A percentile compares a stretch with the other conserved stretches of the same genome.
Evolutionary conservation across 2,888 invertebrate genomes (phyloP).

Genomic region (Sminthurinus aureus): DNA sequence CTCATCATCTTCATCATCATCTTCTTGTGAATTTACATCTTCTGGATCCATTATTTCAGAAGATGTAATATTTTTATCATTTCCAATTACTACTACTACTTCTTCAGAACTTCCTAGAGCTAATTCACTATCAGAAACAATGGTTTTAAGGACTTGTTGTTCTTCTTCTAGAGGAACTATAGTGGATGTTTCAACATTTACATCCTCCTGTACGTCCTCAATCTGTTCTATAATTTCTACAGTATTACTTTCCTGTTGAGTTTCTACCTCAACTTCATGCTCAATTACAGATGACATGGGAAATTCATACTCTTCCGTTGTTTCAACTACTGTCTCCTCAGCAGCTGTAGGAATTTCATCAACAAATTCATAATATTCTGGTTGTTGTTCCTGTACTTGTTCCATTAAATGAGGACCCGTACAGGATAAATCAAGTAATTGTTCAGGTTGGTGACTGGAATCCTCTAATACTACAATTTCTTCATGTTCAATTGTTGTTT

Average conservation of each 20-base stretch:
- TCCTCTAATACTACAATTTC: not conserved
- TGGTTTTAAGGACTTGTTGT: not conserved
- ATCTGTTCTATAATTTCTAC: not conserved
- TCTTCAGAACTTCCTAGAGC: not conserved
- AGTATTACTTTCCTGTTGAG: not conserved
- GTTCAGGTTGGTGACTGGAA: not conserved
- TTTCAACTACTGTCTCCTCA: conserved; percentile 19
- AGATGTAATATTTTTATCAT: not conserved
- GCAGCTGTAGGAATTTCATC: conserved; percentile 31
- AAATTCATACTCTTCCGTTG: not conserved
- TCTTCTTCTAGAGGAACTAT: not conserved
- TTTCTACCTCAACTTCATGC: conserved; percentile 34
- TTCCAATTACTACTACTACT: not conserved
- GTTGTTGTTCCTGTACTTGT: not conserved
- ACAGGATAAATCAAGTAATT: not conserved
- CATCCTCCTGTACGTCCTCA: conserved; percentile 1
- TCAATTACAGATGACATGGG: conserved; percentile 9
- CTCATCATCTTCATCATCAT: not conserved
- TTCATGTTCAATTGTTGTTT: not conserved
- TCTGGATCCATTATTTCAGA: not conserved
- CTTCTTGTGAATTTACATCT: not conserved
- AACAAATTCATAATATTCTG: conserved; percentile 24
- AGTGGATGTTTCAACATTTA: not conserved
- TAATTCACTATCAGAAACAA: not conserved
- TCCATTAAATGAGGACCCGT: not conserved